Evolutionary conservation across 64 coral and sea anemone species (phyloP).

Genomic region (Dendrophyllia cribrosa): DNA sequence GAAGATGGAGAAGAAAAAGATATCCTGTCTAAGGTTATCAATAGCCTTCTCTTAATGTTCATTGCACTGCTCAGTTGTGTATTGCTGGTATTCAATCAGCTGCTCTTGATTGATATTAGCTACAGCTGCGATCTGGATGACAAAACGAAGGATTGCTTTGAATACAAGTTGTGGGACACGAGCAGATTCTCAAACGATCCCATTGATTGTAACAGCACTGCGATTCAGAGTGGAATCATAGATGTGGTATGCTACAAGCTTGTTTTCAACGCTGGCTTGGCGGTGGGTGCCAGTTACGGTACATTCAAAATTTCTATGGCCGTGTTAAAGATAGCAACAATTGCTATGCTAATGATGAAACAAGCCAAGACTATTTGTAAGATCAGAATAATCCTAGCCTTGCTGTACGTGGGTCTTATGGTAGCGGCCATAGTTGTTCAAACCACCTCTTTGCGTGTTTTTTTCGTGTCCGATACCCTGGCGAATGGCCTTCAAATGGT

Average conservation of each 20-base stretch:
- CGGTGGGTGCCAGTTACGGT: slow-evolving; percentile 27
- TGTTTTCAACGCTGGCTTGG: slow-evolving; percentile 10
- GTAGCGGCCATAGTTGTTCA: not conserved
- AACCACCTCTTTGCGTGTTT: not conserved
- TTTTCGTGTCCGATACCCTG: not conserved
- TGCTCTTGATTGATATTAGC: not conserved
- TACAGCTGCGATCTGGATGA: not conserved
- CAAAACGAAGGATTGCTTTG: slow-evolving; percentile 31
- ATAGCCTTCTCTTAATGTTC: not conserved
- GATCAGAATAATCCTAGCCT: not conserved
- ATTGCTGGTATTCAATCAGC: not conserved
- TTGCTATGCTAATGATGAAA: not conserved
- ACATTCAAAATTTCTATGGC: not conserved
- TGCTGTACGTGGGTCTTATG: not conserved
- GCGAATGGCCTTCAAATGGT: not conserved
- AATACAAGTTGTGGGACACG: not conserved
- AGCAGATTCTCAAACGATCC: not conserved
- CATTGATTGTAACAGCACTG: not conserved
- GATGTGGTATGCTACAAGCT: slow-evolving; percentile 24
- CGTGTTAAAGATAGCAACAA: not conserved
- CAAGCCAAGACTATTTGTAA: not conserved
- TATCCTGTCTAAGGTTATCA: not conserved
- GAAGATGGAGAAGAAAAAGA: too few species aligned
- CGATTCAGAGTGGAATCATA: not conserved
- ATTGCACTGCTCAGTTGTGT: not conserved